Evolutionary conservation across 2,113 vertebrate genomes (phyloP).

Genomic region (Platysternon megacephalum): DNA sequence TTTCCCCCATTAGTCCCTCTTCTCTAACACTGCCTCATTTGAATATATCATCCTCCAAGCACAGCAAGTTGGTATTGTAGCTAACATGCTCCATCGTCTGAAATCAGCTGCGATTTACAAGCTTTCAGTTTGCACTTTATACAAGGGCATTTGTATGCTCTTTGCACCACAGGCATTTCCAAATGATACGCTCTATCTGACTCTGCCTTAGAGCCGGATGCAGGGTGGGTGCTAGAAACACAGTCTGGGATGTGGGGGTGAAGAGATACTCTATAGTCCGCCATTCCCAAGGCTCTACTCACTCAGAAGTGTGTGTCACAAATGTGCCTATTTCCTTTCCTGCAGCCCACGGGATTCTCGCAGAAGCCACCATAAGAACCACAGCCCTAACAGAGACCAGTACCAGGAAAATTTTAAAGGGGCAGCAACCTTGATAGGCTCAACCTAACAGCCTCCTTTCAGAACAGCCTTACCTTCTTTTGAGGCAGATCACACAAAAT

Average conservation of each 20-base stretch:
- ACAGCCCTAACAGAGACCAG: not conserved
- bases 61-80: too few relatives aligned
- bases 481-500: not conserved
- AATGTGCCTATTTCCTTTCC: not conserved
- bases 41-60: not conserved
- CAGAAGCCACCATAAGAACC: not conserved
- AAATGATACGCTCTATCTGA: not conserved
- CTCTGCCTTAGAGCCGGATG: not conserved
- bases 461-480: not conserved
- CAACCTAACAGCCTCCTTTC: not conserved
- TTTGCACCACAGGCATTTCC: not conserved
- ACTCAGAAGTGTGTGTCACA: not conserved
- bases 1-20: not conserved
- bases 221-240: not conserved
- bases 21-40: not conserved
- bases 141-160: not conserved
- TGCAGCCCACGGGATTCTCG: not conserved
- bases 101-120: too few relatives aligned
- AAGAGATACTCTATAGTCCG: not conserved
- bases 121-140: not conserved
- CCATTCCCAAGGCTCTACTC: conserved; percentile 18
- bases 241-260: conserved; percentile 3
- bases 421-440: not conserved
- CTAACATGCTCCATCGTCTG: not conserved
- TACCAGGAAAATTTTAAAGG: not conserved